phyloP scores from a whole-genome alignment of 2,113 vertebrate species.

The Eubucco bourcierii region DNA sequence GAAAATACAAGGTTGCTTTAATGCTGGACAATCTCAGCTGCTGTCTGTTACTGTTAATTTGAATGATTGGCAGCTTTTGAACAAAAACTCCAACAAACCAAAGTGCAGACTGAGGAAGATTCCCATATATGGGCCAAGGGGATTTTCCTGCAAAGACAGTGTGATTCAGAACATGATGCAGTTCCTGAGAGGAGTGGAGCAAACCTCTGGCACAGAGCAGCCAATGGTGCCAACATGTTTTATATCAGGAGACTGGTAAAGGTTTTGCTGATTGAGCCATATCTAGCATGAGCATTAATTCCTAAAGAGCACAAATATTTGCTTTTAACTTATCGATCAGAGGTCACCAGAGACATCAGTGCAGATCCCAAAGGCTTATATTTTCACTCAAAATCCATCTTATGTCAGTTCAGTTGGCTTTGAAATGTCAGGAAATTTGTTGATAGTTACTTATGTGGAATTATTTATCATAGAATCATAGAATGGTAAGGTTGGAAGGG shows the following conservation, averaged over 20 bases:
- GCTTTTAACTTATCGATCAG: neutral
- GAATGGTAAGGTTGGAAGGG: no score
- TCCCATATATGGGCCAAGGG: fast-evolving
- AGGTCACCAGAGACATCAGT: neutral
- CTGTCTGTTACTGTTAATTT: neutral
- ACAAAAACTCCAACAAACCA: neutral
- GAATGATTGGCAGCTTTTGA: neutral
- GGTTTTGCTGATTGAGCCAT: neutral
- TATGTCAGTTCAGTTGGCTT: neutral
- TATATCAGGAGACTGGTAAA: neutral
- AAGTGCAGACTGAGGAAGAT: neutral
- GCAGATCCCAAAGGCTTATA: neutral
- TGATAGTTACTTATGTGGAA: neutral
- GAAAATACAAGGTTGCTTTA: neutral
- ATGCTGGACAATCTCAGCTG: neutral
- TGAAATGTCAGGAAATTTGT: neutral
- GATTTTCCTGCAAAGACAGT: neutral
- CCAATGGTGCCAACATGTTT: fast-evolving
- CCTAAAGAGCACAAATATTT: neutral
- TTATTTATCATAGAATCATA: no score
- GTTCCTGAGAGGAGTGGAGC: neutral
- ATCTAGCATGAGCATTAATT: neutral
- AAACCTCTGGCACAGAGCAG: neutral
- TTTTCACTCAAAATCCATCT: neutral
- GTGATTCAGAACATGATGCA: neutral